Conservation (phyloP, 2,888 invertebrate species). For the Dendrolimus houi region DNA sequence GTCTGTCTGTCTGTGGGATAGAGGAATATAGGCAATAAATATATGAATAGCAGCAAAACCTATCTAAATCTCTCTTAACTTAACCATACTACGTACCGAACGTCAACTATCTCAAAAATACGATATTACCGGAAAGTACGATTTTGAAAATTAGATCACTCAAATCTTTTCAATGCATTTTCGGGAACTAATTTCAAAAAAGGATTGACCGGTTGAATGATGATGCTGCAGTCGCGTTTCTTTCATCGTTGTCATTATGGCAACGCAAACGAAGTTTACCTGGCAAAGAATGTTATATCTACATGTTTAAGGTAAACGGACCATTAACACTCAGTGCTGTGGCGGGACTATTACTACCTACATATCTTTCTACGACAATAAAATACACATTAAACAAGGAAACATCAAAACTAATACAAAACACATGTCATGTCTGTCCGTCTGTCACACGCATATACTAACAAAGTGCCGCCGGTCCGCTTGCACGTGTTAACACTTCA, state of each 20-base stretch:
- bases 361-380: neutral
- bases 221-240: too few relatives aligned
- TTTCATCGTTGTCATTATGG: too few relatives aligned
- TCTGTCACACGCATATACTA: neutral
- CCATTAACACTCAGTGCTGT: too few relatives aligned
- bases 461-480: neutral
- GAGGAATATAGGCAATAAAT: too few relatives aligned
- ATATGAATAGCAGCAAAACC: too few relatives aligned
- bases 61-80: neutral
- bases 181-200: constrained; percentile 29
- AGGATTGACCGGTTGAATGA: constrained; percentile 13
- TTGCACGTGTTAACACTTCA: neutral
- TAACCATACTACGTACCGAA: neutral
- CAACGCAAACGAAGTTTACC: too few relatives aligned
- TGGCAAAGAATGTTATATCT: too few relatives aligned
- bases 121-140: constrained; percentile 1
- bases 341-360: too few relatives aligned
- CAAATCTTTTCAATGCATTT: constrained; percentile 25
- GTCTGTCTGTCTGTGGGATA: too few relatives aligned
- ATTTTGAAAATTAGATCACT: constrained; percentile 21
- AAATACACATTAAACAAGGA: neutral
- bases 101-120: neutral
- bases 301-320: too few relatives aligned
- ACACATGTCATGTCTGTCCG: neutral
- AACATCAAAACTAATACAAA: neutral